These are phyloP conservation scores for Dolomedes plantarius DNA, from an alignment of 2,888 invertebrate species.

Conservation along the genomic window DNA sequence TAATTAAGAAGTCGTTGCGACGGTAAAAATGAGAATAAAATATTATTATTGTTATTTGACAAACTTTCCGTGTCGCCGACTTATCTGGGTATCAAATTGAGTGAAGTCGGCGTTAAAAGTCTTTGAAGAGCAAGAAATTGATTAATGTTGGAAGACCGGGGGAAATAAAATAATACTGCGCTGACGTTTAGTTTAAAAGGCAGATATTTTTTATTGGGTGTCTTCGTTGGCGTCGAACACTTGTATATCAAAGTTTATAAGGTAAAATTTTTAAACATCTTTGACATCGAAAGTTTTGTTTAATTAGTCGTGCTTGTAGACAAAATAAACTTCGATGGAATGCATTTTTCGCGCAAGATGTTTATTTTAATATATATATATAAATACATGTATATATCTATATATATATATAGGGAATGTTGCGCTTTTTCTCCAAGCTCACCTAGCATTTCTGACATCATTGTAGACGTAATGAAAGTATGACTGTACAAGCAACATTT, in stretches of 20 bases:
- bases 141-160: slow-evolving; percentile 23
- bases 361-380: slow-evolving; percentile 3
- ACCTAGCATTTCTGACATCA: background rate
- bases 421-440: background rate
- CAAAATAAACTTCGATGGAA: background rate
- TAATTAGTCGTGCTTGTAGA: background rate
- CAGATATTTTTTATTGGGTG: slow-evolving; percentile 13
- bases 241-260: background rate
- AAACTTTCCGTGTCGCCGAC: slow-evolving; percentile 58
- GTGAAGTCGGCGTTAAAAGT: slow-evolving; percentile 36
- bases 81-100: slow-evolving; percentile 65
- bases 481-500: background rate
- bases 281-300: slow-evolving; percentile 12
- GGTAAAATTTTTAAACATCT: slow-evolving; percentile 16
- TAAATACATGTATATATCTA: background rate
- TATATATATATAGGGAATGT: too few relatives aligned
- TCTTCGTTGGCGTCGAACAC: background rate
- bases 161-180: slow-evolving; percentile 63
- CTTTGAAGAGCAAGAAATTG: slow-evolving; percentile 48
- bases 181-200: slow-evolving; percentile 28
- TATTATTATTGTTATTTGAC: slow-evolving; percentile 65
- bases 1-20: slow-evolving; percentile 67
- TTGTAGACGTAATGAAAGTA: background rate
- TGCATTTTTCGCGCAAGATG: background rate
- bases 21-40: slow-evolving; percentile 68